A percentile compares a stretch with the other conserved stretches of the same genome.
Conservation (phyloP, 2,797 vertebrate species). For the Neopelma chrysocephalum region DNA sequence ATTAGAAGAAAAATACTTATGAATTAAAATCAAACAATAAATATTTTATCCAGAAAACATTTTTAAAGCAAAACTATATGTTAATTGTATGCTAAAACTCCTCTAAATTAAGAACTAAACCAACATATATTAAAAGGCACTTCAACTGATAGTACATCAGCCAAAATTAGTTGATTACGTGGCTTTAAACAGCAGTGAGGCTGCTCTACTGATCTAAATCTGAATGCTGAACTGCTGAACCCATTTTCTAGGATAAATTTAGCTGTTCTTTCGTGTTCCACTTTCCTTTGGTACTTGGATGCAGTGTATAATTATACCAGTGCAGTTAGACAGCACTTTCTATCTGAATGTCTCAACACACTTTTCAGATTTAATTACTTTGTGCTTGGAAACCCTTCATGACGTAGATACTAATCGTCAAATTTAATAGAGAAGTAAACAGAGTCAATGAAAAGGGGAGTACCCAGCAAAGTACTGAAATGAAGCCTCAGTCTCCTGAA, state of each 20-base stretch:
- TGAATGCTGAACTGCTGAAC: conserved; percentile 55
- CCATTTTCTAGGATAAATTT: conserved; percentile 61
- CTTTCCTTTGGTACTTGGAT: conserved; percentile 41
- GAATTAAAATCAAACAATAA: neutral
- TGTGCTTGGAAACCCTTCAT: conserved; percentile 45
- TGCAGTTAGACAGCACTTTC: conserved; percentile 6
- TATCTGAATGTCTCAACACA: conserved; percentile 12
- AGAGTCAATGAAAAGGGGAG: neutral
- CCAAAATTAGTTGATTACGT: conserved; percentile 34
- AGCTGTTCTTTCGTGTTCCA: conserved; percentile 49
- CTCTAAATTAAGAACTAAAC: conserved; percentile 43
- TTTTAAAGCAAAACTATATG: neutral
- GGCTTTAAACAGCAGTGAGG: conserved; percentile 5
- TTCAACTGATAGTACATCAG: neutral
- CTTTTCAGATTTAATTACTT: conserved; percentile 49
- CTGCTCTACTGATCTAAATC: conserved; percentile 68
- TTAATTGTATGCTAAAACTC: neutral
- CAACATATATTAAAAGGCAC: conserved; percentile 23
- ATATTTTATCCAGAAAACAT: neutral
- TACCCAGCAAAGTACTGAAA: neutral
- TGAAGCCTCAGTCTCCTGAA: neutral
- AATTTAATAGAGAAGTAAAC: neutral
- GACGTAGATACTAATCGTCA: neutral
- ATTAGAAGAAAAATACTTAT: neutral
- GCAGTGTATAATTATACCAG: conserved; percentile 41